Percentiles rank a stretch among this genome's conserved stretches.
Evolutionary conservation across 2,888 invertebrate genomes (phyloP).

Genomic region (Thelaira solivaga): DNA sequence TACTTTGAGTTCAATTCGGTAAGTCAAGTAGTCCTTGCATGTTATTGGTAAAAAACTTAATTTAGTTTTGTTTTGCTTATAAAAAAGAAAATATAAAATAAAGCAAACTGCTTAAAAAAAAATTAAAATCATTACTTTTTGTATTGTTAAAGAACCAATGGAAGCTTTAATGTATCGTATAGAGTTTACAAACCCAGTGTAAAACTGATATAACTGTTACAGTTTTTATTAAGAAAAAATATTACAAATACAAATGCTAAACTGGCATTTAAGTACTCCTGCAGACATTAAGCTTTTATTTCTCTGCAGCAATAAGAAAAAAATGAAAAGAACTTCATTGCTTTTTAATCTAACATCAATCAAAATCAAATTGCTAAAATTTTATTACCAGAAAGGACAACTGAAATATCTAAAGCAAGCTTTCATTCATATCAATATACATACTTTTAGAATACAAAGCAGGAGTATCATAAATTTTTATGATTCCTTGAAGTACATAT

Average conservation of each 20-base stretch:
- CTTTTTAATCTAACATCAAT: constrained; percentile 66
- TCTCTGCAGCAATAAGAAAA: background rate
- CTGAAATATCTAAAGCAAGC: background rate
- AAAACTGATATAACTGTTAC: no score
- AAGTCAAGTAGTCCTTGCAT: no score
- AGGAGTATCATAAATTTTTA: constrained; percentile 42
- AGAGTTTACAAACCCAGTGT: no score
- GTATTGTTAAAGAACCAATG: no score
- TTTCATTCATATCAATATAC: no score
- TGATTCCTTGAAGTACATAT: constrained; percentile 25
- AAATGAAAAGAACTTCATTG: constrained; percentile 50
- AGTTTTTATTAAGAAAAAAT: background rate
- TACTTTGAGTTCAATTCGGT: no score
- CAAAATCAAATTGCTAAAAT: constrained; percentile 64
- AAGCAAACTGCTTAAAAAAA: no score
- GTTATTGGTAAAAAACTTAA: no score
- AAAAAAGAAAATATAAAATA: no score
- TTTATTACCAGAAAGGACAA: constrained; percentile 38
- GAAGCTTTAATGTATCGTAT: no score
- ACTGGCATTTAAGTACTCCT: constrained; percentile 2
- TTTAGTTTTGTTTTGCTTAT: no score
- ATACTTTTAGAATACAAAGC: background rate
- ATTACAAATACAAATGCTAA: constrained; percentile 1
- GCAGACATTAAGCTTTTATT: constrained; percentile 12
- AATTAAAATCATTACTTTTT: no score